Conservation (phyloP, 1,140 invertebrate species). For the Drosophila ohnishii region DNA sequence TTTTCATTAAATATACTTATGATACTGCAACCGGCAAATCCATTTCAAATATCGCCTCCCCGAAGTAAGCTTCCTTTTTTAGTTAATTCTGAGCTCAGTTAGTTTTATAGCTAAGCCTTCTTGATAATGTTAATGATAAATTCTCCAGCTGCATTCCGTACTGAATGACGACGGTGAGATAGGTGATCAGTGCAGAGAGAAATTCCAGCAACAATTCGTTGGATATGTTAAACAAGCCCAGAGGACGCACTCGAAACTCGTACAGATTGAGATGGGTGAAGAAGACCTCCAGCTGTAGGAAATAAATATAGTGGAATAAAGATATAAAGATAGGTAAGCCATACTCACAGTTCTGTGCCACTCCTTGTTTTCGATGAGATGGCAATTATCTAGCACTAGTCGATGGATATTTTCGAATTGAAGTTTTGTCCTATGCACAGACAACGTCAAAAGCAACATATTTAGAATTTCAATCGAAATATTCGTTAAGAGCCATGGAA, state of each 20-base stretch:
- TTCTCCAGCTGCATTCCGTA: slow-evolving; percentile 14
- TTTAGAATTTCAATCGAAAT: slow-evolving; percentile 12
- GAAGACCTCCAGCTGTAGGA: slow-evolving; percentile 47
- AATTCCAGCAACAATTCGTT: slow-evolving; percentile 53
- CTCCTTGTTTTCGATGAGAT: slow-evolving; percentile 23
- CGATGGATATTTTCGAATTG: slow-evolving; percentile 18
- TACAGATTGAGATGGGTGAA: slow-evolving; percentile 33
- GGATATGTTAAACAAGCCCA: slow-evolving; percentile 52
- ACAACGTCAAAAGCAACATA: slow-evolving; percentile 34
- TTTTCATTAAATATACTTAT: too few relatives aligned
- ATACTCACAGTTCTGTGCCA: slow-evolving; percentile 44
- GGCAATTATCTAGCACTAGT: slow-evolving; percentile 42
- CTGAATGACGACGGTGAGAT: slow-evolving; percentile 51
- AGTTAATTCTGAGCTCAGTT: neutral
- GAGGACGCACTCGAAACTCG: slow-evolving; percentile 44
- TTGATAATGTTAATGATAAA: neutral
- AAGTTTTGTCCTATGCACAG: slow-evolving; percentile 23
- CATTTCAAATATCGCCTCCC: too few relatives aligned
- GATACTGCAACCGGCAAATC: too few relatives aligned
- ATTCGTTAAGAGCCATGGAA: neutral
- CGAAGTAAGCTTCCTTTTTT: neutral
- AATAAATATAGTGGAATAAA: neutral
- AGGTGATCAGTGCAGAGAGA: slow-evolving; percentile 48
- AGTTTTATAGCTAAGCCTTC: too few relatives aligned
- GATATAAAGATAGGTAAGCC: neutral